phyloP scores from a whole-genome alignment of 2,888 invertebrate genomes.

The Nasonia oneida region DNA sequence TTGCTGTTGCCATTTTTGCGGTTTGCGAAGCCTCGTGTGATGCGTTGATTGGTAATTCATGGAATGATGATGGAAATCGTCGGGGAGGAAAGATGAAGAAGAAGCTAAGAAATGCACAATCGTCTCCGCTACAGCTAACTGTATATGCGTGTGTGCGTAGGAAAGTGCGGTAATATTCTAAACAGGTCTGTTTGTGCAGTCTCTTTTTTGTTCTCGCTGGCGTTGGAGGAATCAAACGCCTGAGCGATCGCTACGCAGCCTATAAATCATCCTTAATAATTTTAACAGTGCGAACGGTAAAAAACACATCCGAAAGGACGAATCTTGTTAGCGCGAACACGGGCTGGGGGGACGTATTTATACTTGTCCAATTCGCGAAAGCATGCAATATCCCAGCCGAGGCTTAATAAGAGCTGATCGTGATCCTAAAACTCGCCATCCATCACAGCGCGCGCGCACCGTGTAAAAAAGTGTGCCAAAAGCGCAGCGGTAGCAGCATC shows the following conservation, averaged over 20 bases:
- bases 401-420: constrained; percentile 25
- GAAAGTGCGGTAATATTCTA: background rate
- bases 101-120: background rate
- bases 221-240: too few relatives aligned
- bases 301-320: background rate
- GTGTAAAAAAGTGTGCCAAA: constrained; percentile 39
- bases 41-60: constrained; percentile 47
- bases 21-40: constrained; percentile 15
- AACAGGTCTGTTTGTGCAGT: background rate
- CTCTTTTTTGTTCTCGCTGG: too few relatives aligned
- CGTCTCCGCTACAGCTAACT: background rate
- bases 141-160: background rate
- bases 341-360: background rate
- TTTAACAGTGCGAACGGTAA: background rate
- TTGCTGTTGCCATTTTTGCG: constrained; percentile 38
- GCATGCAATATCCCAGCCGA: constrained; percentile 11
- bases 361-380: constrained; percentile 33
- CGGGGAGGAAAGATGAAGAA: background rate
- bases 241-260: too few relatives aligned
- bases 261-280: background rate
- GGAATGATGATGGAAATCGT: constrained; percentile 45
- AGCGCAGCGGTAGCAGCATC: background rate
- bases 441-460: constrained; percentile 19
- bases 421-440: constrained; percentile 33
- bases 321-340: background rate